Conservation (phyloP, 2,113 vertebrate species). For the Suncus etruscus region DNA sequence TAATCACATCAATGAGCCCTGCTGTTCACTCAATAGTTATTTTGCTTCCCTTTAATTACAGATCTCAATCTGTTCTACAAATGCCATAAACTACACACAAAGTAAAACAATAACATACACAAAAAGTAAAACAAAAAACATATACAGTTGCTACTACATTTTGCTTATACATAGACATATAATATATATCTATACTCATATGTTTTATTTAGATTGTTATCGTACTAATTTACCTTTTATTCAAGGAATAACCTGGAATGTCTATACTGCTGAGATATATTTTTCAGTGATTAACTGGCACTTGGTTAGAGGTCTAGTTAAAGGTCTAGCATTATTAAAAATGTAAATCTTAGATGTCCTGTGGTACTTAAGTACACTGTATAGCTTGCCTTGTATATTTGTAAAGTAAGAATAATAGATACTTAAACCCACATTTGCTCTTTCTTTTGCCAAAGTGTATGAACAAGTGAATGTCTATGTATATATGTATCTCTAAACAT, state of each 20-base stretch:
- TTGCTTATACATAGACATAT: neutral
- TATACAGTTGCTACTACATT: conserved; percentile 42
- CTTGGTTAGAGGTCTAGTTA: conserved; percentile 7
- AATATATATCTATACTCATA: conserved; percentile 62
- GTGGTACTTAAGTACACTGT: conserved; percentile 10
- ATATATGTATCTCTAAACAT: neutral
- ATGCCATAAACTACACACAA: conserved; percentile 75
- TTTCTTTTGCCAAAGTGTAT: conserved; percentile 41
- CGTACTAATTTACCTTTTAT: conserved; percentile 66
- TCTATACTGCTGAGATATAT: conserved; percentile 37
- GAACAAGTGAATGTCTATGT: neutral
- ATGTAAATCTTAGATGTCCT: conserved; percentile 1
- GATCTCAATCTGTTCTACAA: conserved; percentile 87
- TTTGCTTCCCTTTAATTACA: conserved; percentile 87
- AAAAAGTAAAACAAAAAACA: neutral
- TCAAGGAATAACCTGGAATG: conserved; percentile 44
- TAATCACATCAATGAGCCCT: conserved; percentile 90
- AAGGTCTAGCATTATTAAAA: neutral
- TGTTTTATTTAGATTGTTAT: conserved; percentile 63
- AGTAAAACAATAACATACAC: conserved; percentile 19
- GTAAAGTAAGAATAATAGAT: conserved; percentile 49
- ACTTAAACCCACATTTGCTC: neutral
- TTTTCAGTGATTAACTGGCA: conserved; percentile 35
- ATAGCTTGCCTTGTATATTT: neutral
- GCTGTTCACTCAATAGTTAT: conserved; percentile 89